Conservation (phyloP, 1,140 invertebrate genomes). For the Leguminivora glycinivorella region DNA sequence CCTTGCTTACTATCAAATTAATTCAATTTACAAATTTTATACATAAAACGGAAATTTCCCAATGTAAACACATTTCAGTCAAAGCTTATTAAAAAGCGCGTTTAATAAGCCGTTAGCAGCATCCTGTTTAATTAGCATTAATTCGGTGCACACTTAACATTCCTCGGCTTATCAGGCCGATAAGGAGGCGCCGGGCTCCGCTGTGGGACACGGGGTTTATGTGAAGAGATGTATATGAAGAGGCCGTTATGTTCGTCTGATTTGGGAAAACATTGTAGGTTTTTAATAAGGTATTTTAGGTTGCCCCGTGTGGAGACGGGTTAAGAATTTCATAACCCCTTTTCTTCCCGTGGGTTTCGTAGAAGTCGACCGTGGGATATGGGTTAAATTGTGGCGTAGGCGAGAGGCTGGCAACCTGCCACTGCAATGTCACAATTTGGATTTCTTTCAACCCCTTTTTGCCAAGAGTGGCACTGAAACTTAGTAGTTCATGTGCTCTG, state of each 20-base stretch:
- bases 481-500: too few species aligned
- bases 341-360: too few species aligned
- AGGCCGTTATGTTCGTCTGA: background rate
- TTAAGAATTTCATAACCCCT: too few species aligned
- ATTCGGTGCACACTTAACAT: conserved; percentile 12
- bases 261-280: too few species aligned
- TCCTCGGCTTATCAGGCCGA: background rate
- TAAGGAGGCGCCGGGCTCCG: conserved; percentile 1
- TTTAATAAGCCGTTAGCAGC: background rate
- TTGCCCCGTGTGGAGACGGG: too few species aligned
- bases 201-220: background rate
- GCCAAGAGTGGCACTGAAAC: too few species aligned
- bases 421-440: too few species aligned
- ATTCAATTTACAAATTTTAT: background rate
- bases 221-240: background rate
- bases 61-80: background rate
- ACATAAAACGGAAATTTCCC: background rate
- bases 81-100: background rate
- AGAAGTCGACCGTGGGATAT: too few species aligned
- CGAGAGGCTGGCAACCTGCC: too few species aligned
- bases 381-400: too few species aligned
- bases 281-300: too few species aligned
- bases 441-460: too few species aligned
- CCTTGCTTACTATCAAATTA: background rate
- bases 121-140: conserved; percentile 15